Conservation (phyloP, 2,797 vertebrate genomes). For the Psittacula derbiana region DNA sequence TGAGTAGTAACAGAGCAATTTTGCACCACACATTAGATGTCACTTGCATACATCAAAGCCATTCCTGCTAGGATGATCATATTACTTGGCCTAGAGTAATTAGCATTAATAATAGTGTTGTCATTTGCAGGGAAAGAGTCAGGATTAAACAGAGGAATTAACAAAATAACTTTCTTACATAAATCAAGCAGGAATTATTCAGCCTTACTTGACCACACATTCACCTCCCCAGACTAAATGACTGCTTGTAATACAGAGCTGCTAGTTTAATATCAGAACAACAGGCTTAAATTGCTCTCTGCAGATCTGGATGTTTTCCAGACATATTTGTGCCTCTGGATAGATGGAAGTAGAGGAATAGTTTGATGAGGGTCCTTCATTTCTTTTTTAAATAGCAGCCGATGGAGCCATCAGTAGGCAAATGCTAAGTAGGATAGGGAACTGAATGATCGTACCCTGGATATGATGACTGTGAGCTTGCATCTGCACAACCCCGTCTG, state of each 20-base stretch:
- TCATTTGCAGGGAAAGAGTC: background rate
- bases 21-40: background rate
- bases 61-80: background rate
- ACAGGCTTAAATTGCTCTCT: background rate
- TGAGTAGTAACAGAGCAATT: constrained; percentile 22
- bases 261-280: background rate
- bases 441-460: background rate
- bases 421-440: background rate
- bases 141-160: background rate
- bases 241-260: background rate
- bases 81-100: constrained; percentile 33
- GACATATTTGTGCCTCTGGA: background rate
- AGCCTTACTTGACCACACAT: background rate
- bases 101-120: constrained; percentile 12
- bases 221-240: background rate
- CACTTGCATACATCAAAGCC: constrained; percentile 36
- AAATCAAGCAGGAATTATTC: background rate
- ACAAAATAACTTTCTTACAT: background rate
- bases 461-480: background rate
- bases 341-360: background rate
- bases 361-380: background rate
- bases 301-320: background rate
- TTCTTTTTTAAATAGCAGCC: background rate
- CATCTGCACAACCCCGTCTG: background rate
- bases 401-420: background rate